Evolutionary conservation across 2,113 vertebrate species (phyloP), one percentile per base, ranked within the genome.

Genomic region (Varanus komodoensis): DNA sequence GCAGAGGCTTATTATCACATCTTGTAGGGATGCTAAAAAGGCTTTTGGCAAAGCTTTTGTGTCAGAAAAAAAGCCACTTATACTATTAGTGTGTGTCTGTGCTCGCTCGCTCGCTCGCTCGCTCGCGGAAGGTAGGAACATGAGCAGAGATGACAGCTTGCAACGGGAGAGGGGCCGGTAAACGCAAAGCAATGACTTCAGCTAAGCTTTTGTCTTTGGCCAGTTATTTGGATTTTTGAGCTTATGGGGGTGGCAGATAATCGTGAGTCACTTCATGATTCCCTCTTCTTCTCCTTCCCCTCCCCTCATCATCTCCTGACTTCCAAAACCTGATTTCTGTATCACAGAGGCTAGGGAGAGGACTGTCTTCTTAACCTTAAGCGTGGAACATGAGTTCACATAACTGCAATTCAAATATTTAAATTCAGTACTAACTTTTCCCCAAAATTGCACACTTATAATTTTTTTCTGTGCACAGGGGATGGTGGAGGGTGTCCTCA

Each of bases 11-110:
- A 84, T 91, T 91, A 91, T 82, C 81, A 48, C 48, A 84, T 61
- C 25, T 71, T 80, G 83, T 74, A 44, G 67, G 83, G 89, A 80
- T 85, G 83, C n/a, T 44, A 89, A 89, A 89, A 85, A 61, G 64
- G 89, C n/a, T 85, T 50, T 32, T 77, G 79, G 80, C 86, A 84
- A 82, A 57, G 61, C 84, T 74, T 64, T 74, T 87, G 17, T 78
- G 73, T 25, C 57, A 78, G 86, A 57, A 84, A 57, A 84, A 77
- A 78, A 91, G 3, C 32, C 61, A 29, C 25, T 75, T 75, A 52
- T 38, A 27, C 9, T 48, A 21, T 17, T 71, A 7, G 27, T 29
- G 52, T 38, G 82, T 44, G 23, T 34, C 34, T 27, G 61, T 27
- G 61, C 11, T 7, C 27, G 78, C 38, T 32, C 1, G 23, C 3